Conservation (phyloP, 1,140 invertebrate genomes). For the Philopotamus ludificatus region DNA sequence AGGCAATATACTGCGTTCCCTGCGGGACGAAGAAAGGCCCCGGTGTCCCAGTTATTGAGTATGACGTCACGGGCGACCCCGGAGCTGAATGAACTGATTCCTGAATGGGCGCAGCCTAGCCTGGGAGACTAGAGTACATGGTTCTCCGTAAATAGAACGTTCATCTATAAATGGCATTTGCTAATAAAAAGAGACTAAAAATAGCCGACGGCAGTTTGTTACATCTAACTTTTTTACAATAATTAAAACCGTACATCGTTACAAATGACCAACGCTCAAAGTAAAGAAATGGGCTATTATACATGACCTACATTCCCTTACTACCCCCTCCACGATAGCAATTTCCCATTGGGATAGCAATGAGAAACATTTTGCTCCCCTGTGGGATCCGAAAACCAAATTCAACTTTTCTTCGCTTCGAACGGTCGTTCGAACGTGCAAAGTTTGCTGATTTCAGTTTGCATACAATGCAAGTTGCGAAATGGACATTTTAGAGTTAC, state of each 20-base stretch:
- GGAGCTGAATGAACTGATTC: conserved; percentile 20
- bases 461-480: too few species aligned
- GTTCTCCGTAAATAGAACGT: background rate
- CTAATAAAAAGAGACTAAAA: background rate
- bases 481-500: too few species aligned
- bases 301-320: too few species aligned
- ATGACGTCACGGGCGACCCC: conserved; percentile 24
- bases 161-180: background rate
- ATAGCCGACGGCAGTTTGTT: too few species aligned
- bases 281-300: too few species aligned
- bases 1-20: too few species aligned
- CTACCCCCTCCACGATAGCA: background rate
- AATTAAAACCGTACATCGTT: too few species aligned
- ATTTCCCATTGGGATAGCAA: background rate
- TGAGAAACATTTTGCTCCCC: background rate
- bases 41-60: conserved; percentile 23
- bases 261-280: too few species aligned
- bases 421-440: too few species aligned
- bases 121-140: background rate
- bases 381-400: background rate
- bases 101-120: conserved; percentile 16
- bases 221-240: too few species aligned
- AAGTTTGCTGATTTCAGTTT: too few species aligned
- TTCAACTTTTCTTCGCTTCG: background rate
- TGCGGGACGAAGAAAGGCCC: background rate